phyloP scores from a whole-genome alignment of 2,113 vertebrate genomes.

The Erpornis zantholeuca region DNA sequence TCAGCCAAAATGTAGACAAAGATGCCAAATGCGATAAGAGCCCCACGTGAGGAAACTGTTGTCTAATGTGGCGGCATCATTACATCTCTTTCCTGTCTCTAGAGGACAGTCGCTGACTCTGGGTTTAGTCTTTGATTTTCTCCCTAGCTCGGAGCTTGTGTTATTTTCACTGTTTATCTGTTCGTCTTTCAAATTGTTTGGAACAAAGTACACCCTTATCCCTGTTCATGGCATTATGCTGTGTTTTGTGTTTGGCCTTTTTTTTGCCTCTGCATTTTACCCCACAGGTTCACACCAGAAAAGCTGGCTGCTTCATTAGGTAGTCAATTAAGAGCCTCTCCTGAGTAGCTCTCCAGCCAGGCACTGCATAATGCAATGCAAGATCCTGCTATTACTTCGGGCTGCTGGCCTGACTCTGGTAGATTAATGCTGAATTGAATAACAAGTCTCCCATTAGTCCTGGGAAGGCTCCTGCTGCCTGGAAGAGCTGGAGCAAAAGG shows the following conservation, averaged over 20 bases:
- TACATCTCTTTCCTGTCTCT: constrained; percentile 32
- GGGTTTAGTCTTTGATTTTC: constrained; percentile 50
- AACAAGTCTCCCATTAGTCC: constrained; percentile 24
- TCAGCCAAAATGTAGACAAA: constrained; percentile 42
- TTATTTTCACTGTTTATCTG: constrained; percentile 45
- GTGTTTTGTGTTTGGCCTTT: not conserved
- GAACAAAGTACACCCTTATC: not conserved
- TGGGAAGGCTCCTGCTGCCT: not conserved
- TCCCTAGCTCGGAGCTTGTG: not conserved
- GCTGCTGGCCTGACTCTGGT: constrained; percentile 1
- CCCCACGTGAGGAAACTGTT: not conserved
- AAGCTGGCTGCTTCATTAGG: constrained; percentile 50
- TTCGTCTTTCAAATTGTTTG: not conserved
- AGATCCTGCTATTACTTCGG: constrained; percentile 23
- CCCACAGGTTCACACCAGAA: constrained; percentile 39
- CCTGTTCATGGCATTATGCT: not conserved
- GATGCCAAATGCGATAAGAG: not conserved
- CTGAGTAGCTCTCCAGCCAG: constrained; percentile 60
- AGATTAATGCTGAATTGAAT: constrained; percentile 48
- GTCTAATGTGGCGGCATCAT: constrained; percentile 41
- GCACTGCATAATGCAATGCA: not conserved
- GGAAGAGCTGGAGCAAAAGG: not conserved
- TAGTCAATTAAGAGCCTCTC: constrained; percentile 58
- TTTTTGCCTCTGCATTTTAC: constrained; percentile 10
- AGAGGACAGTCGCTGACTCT: constrained; percentile 50